Evolutionary conservation across 2,113 vertebrate genomes (phyloP).

Genomic region (Picathartes gymnocephalus): DNA sequence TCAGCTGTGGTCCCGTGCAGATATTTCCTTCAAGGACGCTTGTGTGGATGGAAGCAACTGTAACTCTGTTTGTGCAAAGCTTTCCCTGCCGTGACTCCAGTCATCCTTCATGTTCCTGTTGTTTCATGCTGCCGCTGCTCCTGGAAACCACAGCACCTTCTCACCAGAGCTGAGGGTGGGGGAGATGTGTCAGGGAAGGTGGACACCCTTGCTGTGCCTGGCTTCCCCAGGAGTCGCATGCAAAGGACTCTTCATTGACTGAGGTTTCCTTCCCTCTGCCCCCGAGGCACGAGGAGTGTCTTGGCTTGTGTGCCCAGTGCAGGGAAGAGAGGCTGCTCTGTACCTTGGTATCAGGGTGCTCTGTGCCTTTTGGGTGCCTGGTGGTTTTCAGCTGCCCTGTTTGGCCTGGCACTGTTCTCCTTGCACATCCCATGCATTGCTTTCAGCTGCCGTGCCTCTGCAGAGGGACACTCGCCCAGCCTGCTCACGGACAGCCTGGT

Average conservation of each 20-base stretch:
- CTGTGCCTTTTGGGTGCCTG: not conserved
- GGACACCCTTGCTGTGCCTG: rapidly evolving
- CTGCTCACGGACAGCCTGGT: not conserved
- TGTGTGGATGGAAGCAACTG: not conserved
- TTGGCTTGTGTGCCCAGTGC: not conserved
- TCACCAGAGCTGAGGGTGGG: not conserved
- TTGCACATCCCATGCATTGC: not conserved
- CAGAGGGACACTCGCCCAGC: not conserved
- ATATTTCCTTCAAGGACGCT: slow-evolving; percentile 31
- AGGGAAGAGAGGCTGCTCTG: not conserved
- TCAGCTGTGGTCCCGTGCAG: not conserved
- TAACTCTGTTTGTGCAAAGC: not conserved
- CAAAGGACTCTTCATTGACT: not conserved
- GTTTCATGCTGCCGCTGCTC: not conserved
- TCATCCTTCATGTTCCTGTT: not conserved
- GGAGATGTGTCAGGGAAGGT: not conserved
- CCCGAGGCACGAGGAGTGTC: not conserved
- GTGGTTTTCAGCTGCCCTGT: not conserved
- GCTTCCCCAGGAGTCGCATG: not conserved
- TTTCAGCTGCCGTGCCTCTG: not conserved
- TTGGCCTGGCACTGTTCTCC: not conserved
- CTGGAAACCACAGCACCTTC: not conserved
- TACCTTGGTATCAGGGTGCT: not conserved
- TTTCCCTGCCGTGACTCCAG: not conserved
- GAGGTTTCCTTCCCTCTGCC: not conserved